Base-by-base conservation (phyloP, 2,888 invertebrate genomes). In the Ceratothoa steindachneri region DNA sequence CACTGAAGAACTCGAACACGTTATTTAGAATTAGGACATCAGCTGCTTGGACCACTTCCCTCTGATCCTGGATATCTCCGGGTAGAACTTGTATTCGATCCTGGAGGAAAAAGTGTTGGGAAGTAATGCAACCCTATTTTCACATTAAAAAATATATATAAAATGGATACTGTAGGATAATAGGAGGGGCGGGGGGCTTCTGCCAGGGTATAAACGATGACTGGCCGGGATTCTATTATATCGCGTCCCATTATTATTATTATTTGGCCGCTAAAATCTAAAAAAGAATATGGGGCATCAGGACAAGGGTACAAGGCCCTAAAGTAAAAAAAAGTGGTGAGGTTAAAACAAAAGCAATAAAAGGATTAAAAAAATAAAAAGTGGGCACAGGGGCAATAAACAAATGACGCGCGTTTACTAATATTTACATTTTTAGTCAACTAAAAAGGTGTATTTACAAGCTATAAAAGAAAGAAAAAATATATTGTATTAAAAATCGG, bases 1-100 rank as follows among this genome's bases (percentile, higher is more conserved):
- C 84, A 74, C 89, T 84, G 84, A 91, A 91, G 82, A 90, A 90
- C 81, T 90, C 90, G 82, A 90, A 87, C 1, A 89, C 88, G 84
- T 90, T 91, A 81, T 91, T 88, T 72, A 90, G 84, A 29, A 90
- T 84, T 69, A 91, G 85, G 0, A 88, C 85, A 83, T 91, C 87
- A 15, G 89, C 88, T 73, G 83, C 83, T 73, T 85, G 81, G 22
- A 90, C 83, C 31, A 89, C 82, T 75, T 89, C 87, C 76, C 85
- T 83, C 75, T 86, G 85, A 12, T 88, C 85, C 80, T 87, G 84
- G 41, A 90, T 85, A 83, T 89, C 88, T 28, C 88, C 87, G 82
- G 88, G 85, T 2, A 89, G 81, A 30, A 90, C 84, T 83, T 86
- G 85, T 51, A 89, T 84, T 80, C 88, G 86, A 73, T 87, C 85